Conservation (phyloP, 2,113 vertebrate genomes). For the Petrocephalus microphthalmus region DNA sequence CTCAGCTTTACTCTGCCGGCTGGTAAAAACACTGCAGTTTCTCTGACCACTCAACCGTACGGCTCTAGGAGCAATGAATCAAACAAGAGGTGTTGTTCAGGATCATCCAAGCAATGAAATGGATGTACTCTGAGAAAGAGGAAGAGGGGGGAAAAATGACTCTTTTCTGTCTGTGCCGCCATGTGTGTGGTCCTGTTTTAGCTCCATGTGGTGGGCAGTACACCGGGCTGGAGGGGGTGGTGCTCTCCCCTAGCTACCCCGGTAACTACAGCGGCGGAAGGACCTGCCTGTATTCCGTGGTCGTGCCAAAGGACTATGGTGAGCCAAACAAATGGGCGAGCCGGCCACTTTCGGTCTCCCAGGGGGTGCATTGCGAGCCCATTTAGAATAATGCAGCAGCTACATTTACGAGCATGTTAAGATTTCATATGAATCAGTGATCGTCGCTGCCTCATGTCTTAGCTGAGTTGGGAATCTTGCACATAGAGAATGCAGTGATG, state of each 20-base stretch:
- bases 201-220: constrained; percentile 94
- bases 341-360: not conserved
- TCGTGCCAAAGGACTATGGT: constrained; percentile 92
- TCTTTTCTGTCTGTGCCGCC: not conserved
- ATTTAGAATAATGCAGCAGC: not conserved
- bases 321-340: constrained; percentile 18
- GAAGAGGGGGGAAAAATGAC: constrained; percentile 2
- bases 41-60: constrained; percentile 55
- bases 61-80: constrained; percentile 49
- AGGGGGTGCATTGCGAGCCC: not conserved
- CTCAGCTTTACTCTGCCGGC: constrained; percentile 50
- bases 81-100: constrained; percentile 65
- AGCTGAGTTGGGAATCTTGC: not conserved
- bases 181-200: constrained; percentile 42
- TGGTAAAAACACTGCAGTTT: constrained; percentile 62
- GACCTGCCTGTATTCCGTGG: constrained; percentile 83
- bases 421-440: not conserved
- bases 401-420: not conserved
- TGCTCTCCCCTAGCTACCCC: constrained; percentile 89
- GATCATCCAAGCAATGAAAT: constrained; percentile 46
- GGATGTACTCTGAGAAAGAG: constrained; percentile 34
- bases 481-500: constrained; percentile 24
- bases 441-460: not conserved
- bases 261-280: constrained; percentile 88
- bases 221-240: constrained; percentile 80